A percentile compares a stretch with the other conserved stretches of the same genome.
Evolutionary conservation across 2,888 invertebrate species (phyloP).

Genomic region (Catocala fraxini): DNA sequence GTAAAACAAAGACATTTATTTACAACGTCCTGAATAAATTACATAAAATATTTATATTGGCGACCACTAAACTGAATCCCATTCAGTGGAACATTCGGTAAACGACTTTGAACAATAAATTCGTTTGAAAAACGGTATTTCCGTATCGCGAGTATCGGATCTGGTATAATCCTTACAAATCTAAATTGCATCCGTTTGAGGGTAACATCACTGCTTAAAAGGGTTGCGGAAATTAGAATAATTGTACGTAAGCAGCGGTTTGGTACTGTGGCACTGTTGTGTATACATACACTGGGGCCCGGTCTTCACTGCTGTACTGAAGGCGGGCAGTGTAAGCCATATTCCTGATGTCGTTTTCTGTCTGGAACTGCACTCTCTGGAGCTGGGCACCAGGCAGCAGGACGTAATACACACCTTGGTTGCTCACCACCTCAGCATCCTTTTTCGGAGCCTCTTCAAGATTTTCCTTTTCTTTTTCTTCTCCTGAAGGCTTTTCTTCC

Average conservation of each 20-base stretch:
- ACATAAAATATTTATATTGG: slow-evolving; percentile 46
- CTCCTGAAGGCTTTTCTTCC: slow-evolving; percentile 36
- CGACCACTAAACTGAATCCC: slow-evolving; percentile 33
- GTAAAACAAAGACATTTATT: slow-evolving; percentile 57
- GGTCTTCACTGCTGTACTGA: slow-evolving; percentile 89
- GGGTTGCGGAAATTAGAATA: slow-evolving; percentile 49
- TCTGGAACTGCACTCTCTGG: slow-evolving; percentile 89
- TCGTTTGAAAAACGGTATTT: slow-evolving; percentile 45
- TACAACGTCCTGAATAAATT: slow-evolving; percentile 52
- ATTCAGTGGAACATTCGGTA: slow-evolving; percentile 29
- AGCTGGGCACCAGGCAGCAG: slow-evolving; percentile 89
- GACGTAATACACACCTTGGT: slow-evolving; percentile 89
- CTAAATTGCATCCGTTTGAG: slow-evolving; percentile 55
- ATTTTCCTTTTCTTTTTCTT: slow-evolving; percentile 56
- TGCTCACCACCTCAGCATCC: slow-evolving; percentile 72
- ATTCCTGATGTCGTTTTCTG: slow-evolving; percentile 81
- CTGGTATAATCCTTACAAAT: slow-evolving; percentile 52
- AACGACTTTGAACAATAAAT: slow-evolving; percentile 43
- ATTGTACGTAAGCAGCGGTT: slow-evolving; percentile 67
- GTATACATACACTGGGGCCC: slow-evolving; percentile 89
- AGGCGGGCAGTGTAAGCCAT: slow-evolving; percentile 90
- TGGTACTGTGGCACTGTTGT: slow-evolving; percentile 76
- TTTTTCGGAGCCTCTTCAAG: slow-evolving; percentile 65
- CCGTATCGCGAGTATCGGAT: slow-evolving; percentile 40
- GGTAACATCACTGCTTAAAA: slow-evolving; percentile 37